Conservation (phyloP, 2,888 invertebrate species). For the Meteorus cinctellus region DNA sequence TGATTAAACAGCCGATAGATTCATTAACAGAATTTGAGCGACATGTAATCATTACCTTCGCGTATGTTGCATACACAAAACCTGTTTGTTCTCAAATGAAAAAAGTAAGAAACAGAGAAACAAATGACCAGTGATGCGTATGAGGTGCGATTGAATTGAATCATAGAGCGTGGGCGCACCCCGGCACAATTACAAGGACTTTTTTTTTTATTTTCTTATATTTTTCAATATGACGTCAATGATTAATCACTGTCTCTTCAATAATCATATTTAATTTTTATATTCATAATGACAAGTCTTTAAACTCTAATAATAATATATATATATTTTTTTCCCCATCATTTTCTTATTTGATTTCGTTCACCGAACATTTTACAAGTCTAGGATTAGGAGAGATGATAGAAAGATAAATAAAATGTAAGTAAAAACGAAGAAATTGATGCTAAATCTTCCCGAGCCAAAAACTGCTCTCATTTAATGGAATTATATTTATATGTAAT, state of each 20-base stretch:
- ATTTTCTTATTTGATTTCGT: not conserved
- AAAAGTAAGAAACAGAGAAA: not conserved
- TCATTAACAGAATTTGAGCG: not conserved
- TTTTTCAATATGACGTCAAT: not conserved
- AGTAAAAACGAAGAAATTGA: not conserved
- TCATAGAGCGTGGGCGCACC: not conserved
- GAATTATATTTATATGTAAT: not conserved
- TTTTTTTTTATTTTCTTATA: slow-evolving; percentile 25
- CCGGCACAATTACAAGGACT: not conserved
- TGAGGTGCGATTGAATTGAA: not conserved
- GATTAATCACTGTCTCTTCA: not conserved
- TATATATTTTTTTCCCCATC: not conserved
- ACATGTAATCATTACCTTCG: not conserved
- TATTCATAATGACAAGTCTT: slow-evolving; percentile 6
- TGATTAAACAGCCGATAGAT: not conserved
- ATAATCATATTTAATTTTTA: slow-evolving; percentile 20
- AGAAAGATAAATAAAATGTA: not conserved
- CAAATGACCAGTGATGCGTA: not conserved
- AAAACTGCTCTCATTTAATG: not conserved
- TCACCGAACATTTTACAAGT: not conserved
- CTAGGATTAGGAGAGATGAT: not conserved
- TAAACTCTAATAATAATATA: not conserved
- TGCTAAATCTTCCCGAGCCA: slow-evolving; percentile 19
- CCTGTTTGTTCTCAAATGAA: not conserved
- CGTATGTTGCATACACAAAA: not conserved